Evolutionary conservation across 2,888 invertebrate species (phyloP).

Genomic region (Unio delphinus): DNA sequence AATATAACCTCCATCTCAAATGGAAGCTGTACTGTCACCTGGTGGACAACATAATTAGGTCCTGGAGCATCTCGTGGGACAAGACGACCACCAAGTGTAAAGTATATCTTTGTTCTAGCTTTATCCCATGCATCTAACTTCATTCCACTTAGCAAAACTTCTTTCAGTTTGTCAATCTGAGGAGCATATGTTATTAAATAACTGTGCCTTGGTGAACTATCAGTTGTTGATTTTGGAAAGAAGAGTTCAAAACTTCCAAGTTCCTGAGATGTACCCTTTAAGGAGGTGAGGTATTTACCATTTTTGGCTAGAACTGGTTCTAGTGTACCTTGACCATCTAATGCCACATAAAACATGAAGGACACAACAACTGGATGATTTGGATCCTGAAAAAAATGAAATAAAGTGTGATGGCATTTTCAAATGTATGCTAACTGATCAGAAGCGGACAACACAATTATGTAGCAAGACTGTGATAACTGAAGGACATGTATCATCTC

Average conservation of each 20-base stretch:
- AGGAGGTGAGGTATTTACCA: constrained; percentile 72
- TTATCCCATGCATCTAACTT: constrained; percentile 62
- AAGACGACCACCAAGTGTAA: constrained; percentile 58
- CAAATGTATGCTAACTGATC: background rate
- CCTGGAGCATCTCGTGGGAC: constrained; percentile 62
- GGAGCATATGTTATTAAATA: constrained; percentile 61
- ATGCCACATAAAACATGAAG: constrained; percentile 69
- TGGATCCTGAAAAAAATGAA: constrained; percentile 36
- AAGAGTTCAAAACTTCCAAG: constrained; percentile 83
- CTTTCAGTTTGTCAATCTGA: constrained; percentile 61
- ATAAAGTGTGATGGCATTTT: background rate
- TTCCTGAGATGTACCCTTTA: constrained; percentile 84
- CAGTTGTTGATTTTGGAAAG: constrained; percentile 70
- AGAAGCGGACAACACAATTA: background rate
- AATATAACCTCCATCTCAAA: constrained; percentile 88
- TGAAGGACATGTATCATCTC: background rate
- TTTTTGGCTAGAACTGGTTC: constrained; percentile 56
- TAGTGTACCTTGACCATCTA: constrained; percentile 76
- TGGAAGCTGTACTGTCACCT: constrained; percentile 76
- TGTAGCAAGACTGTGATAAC: constrained; percentile 1
- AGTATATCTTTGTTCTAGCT: constrained; percentile 54
- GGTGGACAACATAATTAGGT: constrained; percentile 71
- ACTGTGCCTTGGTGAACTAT: constrained; percentile 42
- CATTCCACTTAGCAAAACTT: constrained; percentile 54
- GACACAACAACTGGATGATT: constrained; percentile 57